Percentiles rank a stretch among this genome's conserved stretches.
phyloP scores from a whole-genome alignment of 1,140 invertebrate species.

The Papilio polyxenes region DNA sequence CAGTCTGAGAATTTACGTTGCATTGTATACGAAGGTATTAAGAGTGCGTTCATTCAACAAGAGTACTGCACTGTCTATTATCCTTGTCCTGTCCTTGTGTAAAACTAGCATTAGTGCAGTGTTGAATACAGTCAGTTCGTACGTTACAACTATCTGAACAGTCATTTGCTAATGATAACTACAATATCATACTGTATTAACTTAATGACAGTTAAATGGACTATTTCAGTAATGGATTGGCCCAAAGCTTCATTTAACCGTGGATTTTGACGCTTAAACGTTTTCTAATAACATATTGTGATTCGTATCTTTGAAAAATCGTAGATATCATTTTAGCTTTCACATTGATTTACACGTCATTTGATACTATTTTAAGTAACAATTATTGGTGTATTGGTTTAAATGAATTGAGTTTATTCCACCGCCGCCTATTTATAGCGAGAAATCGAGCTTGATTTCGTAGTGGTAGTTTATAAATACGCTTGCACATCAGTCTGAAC shows the following conservation, averaged over 20 bases:
- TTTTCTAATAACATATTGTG: background rate
- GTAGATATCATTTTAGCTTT: too few species aligned
- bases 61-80: background rate
- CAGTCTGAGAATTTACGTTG: too few species aligned
- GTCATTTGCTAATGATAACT: slow-evolving; percentile 17
- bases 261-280: background rate
- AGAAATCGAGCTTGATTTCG: too few species aligned
- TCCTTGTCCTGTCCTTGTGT: background rate
- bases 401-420: too few species aligned
- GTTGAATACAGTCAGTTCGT: background rate
- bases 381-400: too few species aligned
- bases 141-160: slow-evolving; percentile 1
- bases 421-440: too few species aligned
- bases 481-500: too few species aligned
- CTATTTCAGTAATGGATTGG: too few species aligned
- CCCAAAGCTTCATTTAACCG: background rate
- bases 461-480: too few species aligned
- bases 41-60: background rate
- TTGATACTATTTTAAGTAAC: too few species aligned
- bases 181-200: background rate
- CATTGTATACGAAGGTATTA: too few species aligned
- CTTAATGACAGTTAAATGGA: background rate
- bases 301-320: background rate
- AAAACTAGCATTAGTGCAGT: background rate
- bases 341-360: too few species aligned